phyloP scores from a whole-genome alignment of 2,888 invertebrate species.

The Phytoseiulus persimilis region DNA sequence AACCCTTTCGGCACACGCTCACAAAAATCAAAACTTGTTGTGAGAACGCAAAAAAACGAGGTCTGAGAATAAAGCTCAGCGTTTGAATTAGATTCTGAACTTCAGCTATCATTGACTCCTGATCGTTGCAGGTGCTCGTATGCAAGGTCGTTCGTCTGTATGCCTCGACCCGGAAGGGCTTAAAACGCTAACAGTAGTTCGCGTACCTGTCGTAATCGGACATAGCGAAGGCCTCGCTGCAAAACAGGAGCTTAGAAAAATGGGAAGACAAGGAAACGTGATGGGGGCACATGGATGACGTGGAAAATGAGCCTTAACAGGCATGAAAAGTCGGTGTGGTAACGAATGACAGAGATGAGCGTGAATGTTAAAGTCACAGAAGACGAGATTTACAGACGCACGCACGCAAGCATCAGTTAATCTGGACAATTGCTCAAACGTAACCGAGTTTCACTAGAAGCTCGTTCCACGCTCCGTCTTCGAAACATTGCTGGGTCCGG shows the following conservation, averaged over 20 bases:
- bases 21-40: background rate
- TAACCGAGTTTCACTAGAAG: too few species aligned
- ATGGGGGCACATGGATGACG: background rate
- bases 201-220: constrained; percentile 38
- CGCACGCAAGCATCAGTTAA: too few species aligned
- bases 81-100: background rate
- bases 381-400: background rate
- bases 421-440: too few species aligned
- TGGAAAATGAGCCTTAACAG: too few species aligned
- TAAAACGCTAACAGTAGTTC: background rate
- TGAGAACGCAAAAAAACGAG: background rate
- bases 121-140: background rate
- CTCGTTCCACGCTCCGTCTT: too few species aligned
- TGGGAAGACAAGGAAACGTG: background rate
- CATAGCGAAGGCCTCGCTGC: constrained; percentile 34
- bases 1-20: background rate
- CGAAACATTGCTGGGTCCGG: too few species aligned
- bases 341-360: background rate
- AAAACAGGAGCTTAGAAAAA: constrained; percentile 32
- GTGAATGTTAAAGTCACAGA: background rate
- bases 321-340: background rate
- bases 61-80: background rate
- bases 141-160: background rate
- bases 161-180: background rate
- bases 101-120: too few species aligned